A percentile compares a stretch with the other conserved stretches of the same genome.
Conservation (phyloP, 2,797 vertebrate genomes). For the Xerus rutilus region DNA sequence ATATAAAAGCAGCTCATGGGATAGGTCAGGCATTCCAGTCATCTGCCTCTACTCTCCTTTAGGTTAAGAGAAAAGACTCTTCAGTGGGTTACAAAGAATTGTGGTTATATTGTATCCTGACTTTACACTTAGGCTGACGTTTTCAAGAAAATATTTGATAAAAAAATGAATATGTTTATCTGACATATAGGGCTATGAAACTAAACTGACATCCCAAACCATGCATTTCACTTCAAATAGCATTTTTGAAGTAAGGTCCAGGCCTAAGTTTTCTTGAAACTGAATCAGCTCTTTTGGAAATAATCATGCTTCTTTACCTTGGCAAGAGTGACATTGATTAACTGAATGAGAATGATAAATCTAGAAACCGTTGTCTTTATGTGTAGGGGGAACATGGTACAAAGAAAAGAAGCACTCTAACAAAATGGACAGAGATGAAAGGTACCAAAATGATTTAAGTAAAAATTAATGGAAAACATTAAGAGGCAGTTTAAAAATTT, state of each 20-base stretch:
- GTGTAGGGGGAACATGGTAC: background rate
- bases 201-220: background rate
- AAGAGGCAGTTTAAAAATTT: constrained; percentile 48
- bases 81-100: background rate
- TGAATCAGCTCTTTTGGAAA: background rate
- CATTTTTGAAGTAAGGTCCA: constrained; percentile 4
- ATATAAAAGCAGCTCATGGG: background rate
- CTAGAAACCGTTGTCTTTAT: background rate
- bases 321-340: constrained; percentile 9
- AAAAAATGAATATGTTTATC: background rate
- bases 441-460: constrained; percentile 35
- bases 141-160: background rate
- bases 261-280: constrained; percentile 11
- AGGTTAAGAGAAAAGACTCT: background rate
- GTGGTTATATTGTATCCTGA: background rate
- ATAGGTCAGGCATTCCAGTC: constrained; percentile 3
- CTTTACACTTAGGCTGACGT: background rate
- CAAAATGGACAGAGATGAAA: constrained; percentile 54
- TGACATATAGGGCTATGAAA: background rate
- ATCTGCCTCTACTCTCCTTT: background rate
- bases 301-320: constrained; percentile 24
- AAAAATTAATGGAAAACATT: constrained; percentile 44
- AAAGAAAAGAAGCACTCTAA: background rate
- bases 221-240: background rate
- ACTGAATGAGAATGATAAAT: constrained; percentile 21